phyloP scores from a whole-genome alignment of 2,113 vertebrate genomes.

The Myotis yumanensis region DNA sequence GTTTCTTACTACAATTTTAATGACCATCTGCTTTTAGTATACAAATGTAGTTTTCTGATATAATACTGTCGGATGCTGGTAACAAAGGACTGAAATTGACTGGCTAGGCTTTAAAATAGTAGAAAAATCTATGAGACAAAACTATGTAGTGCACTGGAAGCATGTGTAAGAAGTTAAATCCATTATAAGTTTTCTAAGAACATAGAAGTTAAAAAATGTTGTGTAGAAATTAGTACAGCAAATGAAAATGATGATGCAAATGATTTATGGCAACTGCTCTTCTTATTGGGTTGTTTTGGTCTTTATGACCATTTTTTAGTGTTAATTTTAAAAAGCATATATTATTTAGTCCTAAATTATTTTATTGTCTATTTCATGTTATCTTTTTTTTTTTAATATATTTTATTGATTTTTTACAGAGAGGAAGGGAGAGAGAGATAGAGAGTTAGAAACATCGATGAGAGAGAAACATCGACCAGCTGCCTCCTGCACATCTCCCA shows the following conservation, averaged over 20 bases:
- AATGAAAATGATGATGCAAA: conserved; percentile 64
- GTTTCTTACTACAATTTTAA: neutral
- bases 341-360: neutral
- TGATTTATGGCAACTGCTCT: conserved; percentile 47
- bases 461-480: no score
- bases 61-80: neutral
- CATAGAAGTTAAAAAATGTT: conserved; percentile 66
- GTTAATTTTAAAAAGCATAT: neutral
- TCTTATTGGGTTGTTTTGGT: conserved; percentile 28
- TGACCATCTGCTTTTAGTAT: neutral
- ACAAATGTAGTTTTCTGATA: neutral
- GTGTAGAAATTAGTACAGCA: conserved; percentile 45
- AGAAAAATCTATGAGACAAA: conserved; percentile 19
- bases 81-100: neutral
- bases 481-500: no score
- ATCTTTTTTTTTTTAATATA: no score
- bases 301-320: neutral
- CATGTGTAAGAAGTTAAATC: conserved; percentile 73
- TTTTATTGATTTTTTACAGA: no score
- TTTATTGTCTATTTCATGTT: neutral
- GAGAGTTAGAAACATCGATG: no score
- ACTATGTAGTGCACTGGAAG: conserved; percentile 41
- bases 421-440: no score
- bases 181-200: conserved; percentile 53
- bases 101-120: neutral